A percentile compares a stretch with the other conserved stretches of the same genome.
phyloP scores from a whole-genome alignment of 2,888 invertebrate species.

The Lasioglossum marginatum region DNA sequence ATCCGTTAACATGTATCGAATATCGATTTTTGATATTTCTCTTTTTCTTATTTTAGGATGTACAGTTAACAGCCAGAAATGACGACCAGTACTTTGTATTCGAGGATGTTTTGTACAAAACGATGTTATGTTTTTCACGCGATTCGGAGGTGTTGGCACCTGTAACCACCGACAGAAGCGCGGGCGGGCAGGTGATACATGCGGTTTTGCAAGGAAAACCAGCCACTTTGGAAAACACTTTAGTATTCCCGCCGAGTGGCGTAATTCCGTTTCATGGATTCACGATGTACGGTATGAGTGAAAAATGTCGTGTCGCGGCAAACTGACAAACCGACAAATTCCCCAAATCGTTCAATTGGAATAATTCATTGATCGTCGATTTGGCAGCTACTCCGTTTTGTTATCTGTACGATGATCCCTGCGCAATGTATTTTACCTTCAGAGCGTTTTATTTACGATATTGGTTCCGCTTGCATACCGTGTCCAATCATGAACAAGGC shows the following conservation, averaged over 20 bases:
- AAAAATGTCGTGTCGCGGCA: neutral
- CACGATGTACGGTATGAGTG: slow-evolving; percentile 95
- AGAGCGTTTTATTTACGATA: slow-evolving; percentile 96
- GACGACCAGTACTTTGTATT: slow-evolving; percentile 99
- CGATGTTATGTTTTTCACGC: slow-evolving; percentile 95
- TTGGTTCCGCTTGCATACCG: slow-evolving; percentile 96
- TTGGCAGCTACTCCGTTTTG: slow-evolving; percentile 96
- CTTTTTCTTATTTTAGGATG: slow-evolving; percentile 87
- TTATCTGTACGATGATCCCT: slow-evolving; percentile 95
- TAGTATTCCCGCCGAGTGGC: slow-evolving; percentile 96
- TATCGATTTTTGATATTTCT: neutral
- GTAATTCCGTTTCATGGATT: slow-evolving; percentile 98
- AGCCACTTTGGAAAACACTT: slow-evolving; percentile 88
- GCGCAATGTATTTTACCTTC: slow-evolving; percentile 95
- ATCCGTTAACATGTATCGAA: neutral
- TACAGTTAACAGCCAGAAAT: slow-evolving; percentile 97
- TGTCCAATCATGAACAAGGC: slow-evolving; percentile 96
- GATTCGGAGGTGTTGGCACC: slow-evolving; percentile 92
- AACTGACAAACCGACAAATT: neutral
- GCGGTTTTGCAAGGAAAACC: slow-evolving; percentile 91
- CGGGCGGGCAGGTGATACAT: slow-evolving; percentile 88
- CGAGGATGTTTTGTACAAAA: slow-evolving; percentile 97
- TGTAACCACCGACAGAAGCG: slow-evolving; percentile 86
- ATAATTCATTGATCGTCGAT: slow-evolving; percentile 31
- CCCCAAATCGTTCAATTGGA: neutral